A percentile compares a stretch with the other conserved stretches of the same genome.
Evolutionary conservation across 2,888 invertebrate species (phyloP).

Genomic region (Polietes domitor): DNA sequence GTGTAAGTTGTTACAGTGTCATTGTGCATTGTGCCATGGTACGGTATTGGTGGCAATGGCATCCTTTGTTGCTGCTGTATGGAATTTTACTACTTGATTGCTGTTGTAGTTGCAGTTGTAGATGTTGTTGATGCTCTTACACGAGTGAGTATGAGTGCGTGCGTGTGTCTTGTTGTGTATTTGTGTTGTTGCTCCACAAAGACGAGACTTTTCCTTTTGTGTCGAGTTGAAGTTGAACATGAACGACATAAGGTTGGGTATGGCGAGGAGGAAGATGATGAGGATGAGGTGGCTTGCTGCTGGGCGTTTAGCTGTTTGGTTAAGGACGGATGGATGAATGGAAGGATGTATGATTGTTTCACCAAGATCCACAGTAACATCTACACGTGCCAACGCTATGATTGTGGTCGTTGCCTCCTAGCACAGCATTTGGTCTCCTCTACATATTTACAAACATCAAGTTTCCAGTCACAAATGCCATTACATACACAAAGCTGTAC

Average conservation of each 20-base stretch:
- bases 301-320: not conserved
- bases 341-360: constrained; percentile 10
- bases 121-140: not conserved
- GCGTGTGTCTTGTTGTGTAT: not conserved
- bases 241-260: not conserved
- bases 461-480: too few relatives aligned
- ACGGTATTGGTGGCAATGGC: constrained; percentile 2
- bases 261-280: not conserved
- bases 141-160: too few relatives aligned
- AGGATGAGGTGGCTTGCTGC: not conserved
- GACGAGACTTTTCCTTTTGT: not conserved
- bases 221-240: not conserved
- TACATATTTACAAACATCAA: not conserved
- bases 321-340: not conserved
- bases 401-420: constrained; percentile 21
- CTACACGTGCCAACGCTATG: constrained; percentile 28
- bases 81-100: constrained; percentile 4
- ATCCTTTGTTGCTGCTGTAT: not conserved
- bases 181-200: not conserved
- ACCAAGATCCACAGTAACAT: not conserved
- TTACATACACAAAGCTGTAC: too few relatives aligned
- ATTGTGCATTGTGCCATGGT: not conserved
- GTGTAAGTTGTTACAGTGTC: not conserved
- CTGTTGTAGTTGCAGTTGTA: not conserved
- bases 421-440: not conserved